phyloP scores from a whole-genome alignment of 2,797 vertebrate species.

The Hyperoplus immaculatus region DNA sequence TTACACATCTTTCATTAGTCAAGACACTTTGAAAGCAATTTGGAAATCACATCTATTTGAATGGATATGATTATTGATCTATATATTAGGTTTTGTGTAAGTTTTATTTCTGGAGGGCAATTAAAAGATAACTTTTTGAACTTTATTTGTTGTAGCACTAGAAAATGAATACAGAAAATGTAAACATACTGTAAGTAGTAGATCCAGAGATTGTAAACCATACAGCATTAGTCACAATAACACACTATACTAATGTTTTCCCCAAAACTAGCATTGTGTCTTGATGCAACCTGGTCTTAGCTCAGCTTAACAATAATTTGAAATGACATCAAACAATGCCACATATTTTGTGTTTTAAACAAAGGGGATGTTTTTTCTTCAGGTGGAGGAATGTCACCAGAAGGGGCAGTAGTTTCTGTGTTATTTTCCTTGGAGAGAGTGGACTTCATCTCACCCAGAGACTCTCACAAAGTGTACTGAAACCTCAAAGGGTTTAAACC shows the following conservation, averaged over 20 bases:
- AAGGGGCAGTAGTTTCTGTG: constrained; percentile 23
- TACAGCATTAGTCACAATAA: too few relatives aligned
- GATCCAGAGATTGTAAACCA: too few relatives aligned
- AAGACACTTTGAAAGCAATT: background rate
- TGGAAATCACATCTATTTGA: background rate
- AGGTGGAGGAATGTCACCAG: constrained; percentile 25
- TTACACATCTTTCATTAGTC: background rate
- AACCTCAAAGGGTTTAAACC: constrained; percentile 39
- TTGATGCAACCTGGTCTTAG: background rate
- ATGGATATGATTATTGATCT: background rate
- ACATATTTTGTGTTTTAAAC: background rate
- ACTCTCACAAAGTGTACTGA: constrained; percentile 26
- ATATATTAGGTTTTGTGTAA: background rate
- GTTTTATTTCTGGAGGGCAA: background rate
- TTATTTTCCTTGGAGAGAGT: background rate
- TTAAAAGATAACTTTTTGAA: too few relatives aligned
- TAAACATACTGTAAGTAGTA: background rate
- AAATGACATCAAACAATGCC: background rate
- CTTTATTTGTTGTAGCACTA: too few relatives aligned
- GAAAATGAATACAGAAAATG: background rate
- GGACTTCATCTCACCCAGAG: constrained; percentile 15
- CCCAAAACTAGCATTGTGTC: background rate
- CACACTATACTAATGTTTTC: background rate
- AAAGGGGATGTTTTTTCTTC: background rate
- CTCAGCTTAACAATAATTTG: background rate